Evolutionary conservation across 2,113 vertebrate species (phyloP).

Genomic region (Ammodytes marinus): DNA sequence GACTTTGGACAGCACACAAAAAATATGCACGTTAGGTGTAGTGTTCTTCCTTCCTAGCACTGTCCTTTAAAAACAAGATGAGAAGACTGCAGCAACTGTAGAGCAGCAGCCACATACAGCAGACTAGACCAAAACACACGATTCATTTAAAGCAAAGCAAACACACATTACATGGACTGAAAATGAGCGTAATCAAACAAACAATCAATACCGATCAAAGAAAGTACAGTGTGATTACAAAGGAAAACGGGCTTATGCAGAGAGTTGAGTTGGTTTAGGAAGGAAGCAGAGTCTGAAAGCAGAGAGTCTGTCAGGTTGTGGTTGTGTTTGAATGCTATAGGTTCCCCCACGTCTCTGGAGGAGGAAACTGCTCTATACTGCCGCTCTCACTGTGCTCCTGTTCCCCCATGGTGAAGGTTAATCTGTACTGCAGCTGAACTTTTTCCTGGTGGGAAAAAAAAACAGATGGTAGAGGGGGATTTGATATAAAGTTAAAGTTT

Average conservation of each 20-base stretch:
- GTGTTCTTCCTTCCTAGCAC: constrained; percentile 24
- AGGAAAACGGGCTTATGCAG: constrained; percentile 14
- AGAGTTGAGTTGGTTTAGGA: constrained; percentile 23
- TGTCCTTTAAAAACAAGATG: constrained; percentile 8
- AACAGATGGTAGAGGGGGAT: neutral
- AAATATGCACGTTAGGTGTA: constrained; percentile 21
- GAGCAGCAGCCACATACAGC: constrained; percentile 48
- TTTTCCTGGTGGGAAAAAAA: constrained; percentile 88
- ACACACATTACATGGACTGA: constrained; percentile 46
- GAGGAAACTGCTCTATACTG: constrained; percentile 94
- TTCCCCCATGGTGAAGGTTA: constrained; percentile 93
- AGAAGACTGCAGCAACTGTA: neutral
- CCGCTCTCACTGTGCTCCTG: constrained; percentile 93
- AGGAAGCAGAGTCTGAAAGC: constrained; percentile 44
- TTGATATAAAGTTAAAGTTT: neutral
- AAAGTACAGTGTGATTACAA: constrained; percentile 43
- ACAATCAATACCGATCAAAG: constrained; percentile 23
- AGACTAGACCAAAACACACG: constrained; percentile 56
- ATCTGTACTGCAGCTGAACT: constrained; percentile 94
- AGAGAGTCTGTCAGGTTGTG: constrained; percentile 74
- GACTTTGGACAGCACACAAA: constrained; percentile 27
- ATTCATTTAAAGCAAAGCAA: constrained; percentile 58
- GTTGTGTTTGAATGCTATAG: constrained; percentile 89
- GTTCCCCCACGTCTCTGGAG: constrained; percentile 92
- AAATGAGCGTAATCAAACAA: constrained; percentile 37